Evolutionary conservation across 2,888 invertebrate species (phyloP), one percentile per base, ranked within the genome.

Genomic region (Chymomyza procnemis): DNA sequence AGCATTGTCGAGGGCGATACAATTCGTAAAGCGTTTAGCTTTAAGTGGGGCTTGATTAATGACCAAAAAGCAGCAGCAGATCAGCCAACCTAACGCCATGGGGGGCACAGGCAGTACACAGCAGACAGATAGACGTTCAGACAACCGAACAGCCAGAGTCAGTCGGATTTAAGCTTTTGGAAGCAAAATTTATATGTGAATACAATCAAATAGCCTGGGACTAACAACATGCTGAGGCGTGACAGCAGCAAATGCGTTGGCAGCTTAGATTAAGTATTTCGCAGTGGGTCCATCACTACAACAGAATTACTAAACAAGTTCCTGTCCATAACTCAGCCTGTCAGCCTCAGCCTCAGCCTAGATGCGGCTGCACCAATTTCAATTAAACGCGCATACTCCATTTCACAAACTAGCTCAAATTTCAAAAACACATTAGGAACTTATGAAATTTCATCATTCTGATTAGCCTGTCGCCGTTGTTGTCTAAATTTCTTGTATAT

Each of bases 1-100:
- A 30, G 34, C 34, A 12, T 41, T 50, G 14, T 67, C 66, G 19
- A 26, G 69, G 74, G 67, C 82, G 82, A 76, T 75, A 81, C 82
- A 86, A 86, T 86, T 81, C 82, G 82, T 81, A 84, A 41, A 81
- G 86, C 80, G 85, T 84, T 81, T 81, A 84, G 79, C 70, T 85
- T 81, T 81, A 81, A 81, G 81, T 81, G 81, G 87, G 81, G 64
- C 77, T 75, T 81, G 81, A 86, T 81, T 81, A 81, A 81, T 81
- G 85, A 81, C 81, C 34, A 41, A 41, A 41, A 41, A 41, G 34
- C 34, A 41, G 34, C 34, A 41, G 34, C 34, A 50, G 48, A 50
- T 50, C 48, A 50, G 48, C 48, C 48, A 50, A 18, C 48, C 6
- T 41, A 2, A 2, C 48, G 18, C 48, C 16, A 18, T 21, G 54